These are phyloP conservation scores for Echiichthys vipera DNA, from an alignment of 2,797 vertebrate genomes.

Conservation along the genomic window DNA sequence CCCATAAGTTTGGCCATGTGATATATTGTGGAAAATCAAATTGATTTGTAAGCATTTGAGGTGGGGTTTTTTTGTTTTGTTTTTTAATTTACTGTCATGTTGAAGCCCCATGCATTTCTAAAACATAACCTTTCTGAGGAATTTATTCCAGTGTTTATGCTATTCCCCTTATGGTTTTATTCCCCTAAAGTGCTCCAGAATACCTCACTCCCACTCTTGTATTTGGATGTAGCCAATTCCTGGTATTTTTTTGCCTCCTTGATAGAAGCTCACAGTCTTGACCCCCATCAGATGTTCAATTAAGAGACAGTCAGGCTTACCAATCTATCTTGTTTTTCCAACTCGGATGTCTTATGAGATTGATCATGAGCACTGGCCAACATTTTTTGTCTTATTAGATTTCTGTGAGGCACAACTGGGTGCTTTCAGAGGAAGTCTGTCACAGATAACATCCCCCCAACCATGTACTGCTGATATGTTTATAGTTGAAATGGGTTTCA, in stretches of 20 bases:
- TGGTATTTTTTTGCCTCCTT: conserved; percentile 1
- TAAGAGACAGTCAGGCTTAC: conserved; percentile 21
- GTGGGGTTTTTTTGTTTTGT: too few species aligned
- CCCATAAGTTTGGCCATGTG: not conserved
- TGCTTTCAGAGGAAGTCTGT: conserved; percentile 55
- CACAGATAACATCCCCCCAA: conserved; percentile 4
- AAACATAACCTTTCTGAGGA: not conserved
- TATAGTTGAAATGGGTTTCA: conserved; percentile 18
- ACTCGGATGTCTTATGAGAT: conserved; percentile 46
- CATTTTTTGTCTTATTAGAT: conserved; percentile 77
- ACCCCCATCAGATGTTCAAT: conserved; percentile 40
- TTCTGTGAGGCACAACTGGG: conserved; percentile 53
- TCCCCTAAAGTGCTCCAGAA: not conserved
- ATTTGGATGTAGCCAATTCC: not conserved
- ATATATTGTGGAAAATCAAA: not conserved
- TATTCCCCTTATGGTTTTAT: not conserved
- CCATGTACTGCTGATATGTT: conserved; percentile 9
- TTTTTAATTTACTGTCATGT: too few species aligned
- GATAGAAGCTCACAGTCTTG: not conserved
- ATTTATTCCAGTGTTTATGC: not conserved
- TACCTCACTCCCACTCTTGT: not conserved
- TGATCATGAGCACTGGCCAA: conserved; percentile 59
- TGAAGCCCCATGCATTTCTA: not conserved
- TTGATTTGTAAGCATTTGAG: not conserved
- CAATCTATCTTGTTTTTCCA: conserved; percentile 57